A percentile compares a stretch with the other conserved stretches of the same genome.
Conservation (phyloP, 2,888 invertebrate genomes). For the Frankliniella fusca region DNA sequence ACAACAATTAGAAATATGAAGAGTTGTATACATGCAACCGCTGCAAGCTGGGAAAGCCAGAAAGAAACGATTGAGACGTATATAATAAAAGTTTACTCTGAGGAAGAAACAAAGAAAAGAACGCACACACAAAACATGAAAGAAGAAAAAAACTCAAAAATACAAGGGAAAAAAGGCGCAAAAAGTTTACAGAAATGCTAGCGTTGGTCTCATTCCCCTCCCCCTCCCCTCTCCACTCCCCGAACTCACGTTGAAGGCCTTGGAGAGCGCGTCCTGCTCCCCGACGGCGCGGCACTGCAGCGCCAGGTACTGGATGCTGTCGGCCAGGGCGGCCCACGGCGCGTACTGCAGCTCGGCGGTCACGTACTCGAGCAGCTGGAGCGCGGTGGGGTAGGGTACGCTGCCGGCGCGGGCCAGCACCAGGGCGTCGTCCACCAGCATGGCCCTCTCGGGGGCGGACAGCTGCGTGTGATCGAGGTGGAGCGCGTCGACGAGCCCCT, state of each 20-base stretch:
- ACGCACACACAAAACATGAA: too few species aligned
- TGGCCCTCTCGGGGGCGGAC: constrained; percentile 59
- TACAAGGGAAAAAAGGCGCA: too few species aligned
- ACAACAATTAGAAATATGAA: too few species aligned
- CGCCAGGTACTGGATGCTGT: neutral
- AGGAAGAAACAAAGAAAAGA: too few species aligned
- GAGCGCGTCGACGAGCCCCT: constrained; percentile 51
- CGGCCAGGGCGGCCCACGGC: constrained; percentile 56
- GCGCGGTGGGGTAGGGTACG: constrained; percentile 57
- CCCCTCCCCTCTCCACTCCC: neutral
- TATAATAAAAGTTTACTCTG: too few species aligned
- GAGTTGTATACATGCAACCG: too few species aligned
- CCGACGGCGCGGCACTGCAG: neutral
- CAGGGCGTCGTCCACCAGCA: constrained; percentile 69
- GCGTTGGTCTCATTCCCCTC: too few species aligned
- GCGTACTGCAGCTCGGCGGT: constrained; percentile 59
- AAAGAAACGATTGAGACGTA: too few species aligned
- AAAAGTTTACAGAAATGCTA: too few species aligned
- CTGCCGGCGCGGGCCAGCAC: constrained; percentile 58
- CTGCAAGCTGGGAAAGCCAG: too few species aligned
- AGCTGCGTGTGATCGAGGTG: constrained; percentile 48
- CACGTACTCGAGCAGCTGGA: constrained; percentile 61
- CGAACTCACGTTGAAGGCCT: neutral
- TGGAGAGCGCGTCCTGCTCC: neutral
- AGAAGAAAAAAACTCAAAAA: too few species aligned